phyloP scores from a whole-genome alignment of 2,888 invertebrate genomes.

The Rhynchonema sp. region DNA sequence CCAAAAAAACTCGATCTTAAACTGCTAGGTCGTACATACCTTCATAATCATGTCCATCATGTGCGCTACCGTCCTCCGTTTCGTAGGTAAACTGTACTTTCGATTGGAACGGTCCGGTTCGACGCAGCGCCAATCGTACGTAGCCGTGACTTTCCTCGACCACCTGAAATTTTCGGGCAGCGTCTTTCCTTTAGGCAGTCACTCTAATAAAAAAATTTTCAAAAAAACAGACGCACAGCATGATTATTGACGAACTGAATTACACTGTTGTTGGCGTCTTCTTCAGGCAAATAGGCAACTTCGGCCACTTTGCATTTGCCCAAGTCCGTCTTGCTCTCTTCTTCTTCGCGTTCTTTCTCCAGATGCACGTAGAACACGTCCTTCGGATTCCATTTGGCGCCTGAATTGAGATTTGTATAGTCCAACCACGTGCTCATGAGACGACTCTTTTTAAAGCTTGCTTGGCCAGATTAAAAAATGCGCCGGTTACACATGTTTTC shows the following conservation, averaged over 20 bases:
- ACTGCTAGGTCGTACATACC: constrained; percentile 33
- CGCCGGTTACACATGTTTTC: too few relatives aligned
- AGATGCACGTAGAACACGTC: constrained; percentile 43
- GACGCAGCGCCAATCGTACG: constrained; percentile 11
- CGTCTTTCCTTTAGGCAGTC: too few relatives aligned
- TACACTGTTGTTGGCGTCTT: neutral
- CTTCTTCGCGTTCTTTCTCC: constrained; percentile 20
- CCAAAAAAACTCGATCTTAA: neutral
- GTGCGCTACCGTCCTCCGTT: constrained; percentile 40
- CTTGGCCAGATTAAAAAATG: too few relatives aligned
- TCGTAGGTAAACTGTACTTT: constrained; percentile 35
- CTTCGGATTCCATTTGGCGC: constrained; percentile 43
- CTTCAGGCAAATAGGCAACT: constrained; percentile 10
- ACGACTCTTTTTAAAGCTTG: too few relatives aligned
- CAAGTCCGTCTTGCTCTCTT: constrained; percentile 29
- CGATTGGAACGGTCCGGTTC: constrained; percentile 5
- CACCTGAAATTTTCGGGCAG: too few relatives aligned
- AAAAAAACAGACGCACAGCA: constrained; percentile 9
- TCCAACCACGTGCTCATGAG: too few relatives aligned
- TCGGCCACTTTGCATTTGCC: constrained; percentile 29
- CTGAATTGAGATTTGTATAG: too few relatives aligned
- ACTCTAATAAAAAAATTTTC: neutral
- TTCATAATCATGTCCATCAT: constrained; percentile 37
- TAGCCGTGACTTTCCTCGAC: constrained; percentile 12
- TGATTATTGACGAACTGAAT: constrained; percentile 15